These are phyloP conservation scores for Drosophila seguyi DNA, from an alignment of 1,140 invertebrate genomes.

Conservation along the genomic window DNA sequence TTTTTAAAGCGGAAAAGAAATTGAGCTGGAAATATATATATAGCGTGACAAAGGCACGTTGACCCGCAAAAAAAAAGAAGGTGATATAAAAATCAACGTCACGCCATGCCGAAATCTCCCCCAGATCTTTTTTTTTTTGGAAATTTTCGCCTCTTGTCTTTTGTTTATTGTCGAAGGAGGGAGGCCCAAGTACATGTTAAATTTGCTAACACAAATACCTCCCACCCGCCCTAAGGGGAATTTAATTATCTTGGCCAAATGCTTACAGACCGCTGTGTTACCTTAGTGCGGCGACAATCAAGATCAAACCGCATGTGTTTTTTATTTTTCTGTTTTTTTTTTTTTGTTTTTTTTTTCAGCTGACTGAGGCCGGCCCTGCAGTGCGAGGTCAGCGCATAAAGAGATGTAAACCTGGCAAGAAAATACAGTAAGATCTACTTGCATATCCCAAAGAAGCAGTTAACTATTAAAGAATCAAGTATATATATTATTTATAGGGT, in stretches of 20 bases:
- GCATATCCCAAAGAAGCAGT: no score
- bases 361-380: constrained; percentile 30
- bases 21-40: not conserved
- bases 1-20: constrained; percentile 5
- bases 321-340: not conserved
- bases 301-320: constrained; percentile 46
- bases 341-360: constrained; percentile 10
- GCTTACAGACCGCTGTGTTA: constrained; percentile 35
- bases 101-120: constrained; percentile 6
- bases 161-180: not conserved
- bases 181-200: not conserved
- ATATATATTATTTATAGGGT: no score
- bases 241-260: constrained; percentile 34
- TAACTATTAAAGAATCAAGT: no score
- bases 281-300: constrained; percentile 29
- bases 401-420: constrained; percentile 3
- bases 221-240: constrained; percentile 1
- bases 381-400: constrained; percentile 30
- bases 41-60: constrained; percentile 20
- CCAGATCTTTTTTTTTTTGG: constrained; percentile 4
- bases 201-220: constrained; percentile 9
- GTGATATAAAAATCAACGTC: constrained; percentile 2
- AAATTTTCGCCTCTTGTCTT: not conserved
- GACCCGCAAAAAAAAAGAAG: constrained; percentile 3
- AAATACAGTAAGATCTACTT: not conserved